Conservation (phyloP, 2,113 vertebrate species). For the Andinoacara biseriatus region DNA sequence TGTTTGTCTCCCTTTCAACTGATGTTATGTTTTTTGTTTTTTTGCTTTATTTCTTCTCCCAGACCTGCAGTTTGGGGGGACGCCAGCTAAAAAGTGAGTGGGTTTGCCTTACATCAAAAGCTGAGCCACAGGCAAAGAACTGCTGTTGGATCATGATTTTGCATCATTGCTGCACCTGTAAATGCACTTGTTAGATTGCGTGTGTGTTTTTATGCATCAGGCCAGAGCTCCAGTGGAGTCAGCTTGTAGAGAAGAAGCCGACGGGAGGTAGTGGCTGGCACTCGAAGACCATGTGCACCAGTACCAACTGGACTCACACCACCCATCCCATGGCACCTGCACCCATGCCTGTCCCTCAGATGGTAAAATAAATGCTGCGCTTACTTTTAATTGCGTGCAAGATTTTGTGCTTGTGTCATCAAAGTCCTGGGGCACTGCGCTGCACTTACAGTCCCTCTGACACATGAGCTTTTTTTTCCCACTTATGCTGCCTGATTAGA, state of each 20-base stretch:
- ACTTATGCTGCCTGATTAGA: slow-evolving; percentile 2
- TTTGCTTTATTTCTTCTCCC: slow-evolving; percentile 30
- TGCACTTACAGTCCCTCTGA: not conserved
- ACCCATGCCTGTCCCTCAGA: slow-evolving; percentile 84
- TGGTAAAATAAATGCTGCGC: slow-evolving; percentile 79
- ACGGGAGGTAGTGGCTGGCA: slow-evolving; percentile 89
- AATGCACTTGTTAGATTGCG: slow-evolving; percentile 1
- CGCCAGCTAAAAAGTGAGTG: slow-evolving; percentile 88
- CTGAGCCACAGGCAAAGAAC: not conserved
- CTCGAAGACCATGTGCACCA: slow-evolving; percentile 86
- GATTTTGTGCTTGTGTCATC: not conserved
- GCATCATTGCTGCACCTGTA: not conserved
- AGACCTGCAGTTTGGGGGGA: slow-evolving; percentile 92
- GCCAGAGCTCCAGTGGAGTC: slow-evolving; percentile 87
- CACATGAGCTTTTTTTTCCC: rapidly evolving
- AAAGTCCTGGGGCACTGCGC: not conserved
- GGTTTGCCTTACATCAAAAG: slow-evolving; percentile 1
- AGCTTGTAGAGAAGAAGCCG: slow-evolving; percentile 88
- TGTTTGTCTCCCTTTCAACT: slow-evolving; percentile 4
- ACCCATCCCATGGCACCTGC: slow-evolving; percentile 81
- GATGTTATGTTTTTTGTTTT: not conserved
- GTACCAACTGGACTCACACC: slow-evolving; percentile 85
- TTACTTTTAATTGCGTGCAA: not conserved
- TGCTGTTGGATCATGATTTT: not conserved
- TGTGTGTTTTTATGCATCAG: slow-evolving; percentile 69